Base-by-base conservation (phyloP, 2,113 vertebrate species). In the Neotragus pygmaeus region DNA sequence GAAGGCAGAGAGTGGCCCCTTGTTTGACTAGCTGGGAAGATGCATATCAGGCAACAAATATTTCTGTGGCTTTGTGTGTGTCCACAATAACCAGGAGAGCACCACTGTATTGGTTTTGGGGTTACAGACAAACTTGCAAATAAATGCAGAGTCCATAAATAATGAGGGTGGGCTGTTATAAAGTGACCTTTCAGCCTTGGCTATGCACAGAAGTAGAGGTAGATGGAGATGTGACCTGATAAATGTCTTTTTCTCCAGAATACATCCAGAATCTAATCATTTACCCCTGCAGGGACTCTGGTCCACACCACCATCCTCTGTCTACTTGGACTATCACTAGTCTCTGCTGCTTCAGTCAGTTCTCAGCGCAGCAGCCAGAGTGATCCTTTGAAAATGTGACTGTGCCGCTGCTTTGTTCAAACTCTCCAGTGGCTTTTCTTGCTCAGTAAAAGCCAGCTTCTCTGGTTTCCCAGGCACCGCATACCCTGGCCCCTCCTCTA, bases 321-420 rank as follows among this genome's bases (percentile, higher is more conserved):
- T 83, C 39, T 70, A 7, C 1, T 2, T 6, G 14, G 21, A 1
- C 6, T 2, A 5, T 53, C 17, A 1, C 36, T 13, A 92, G n/a
- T 17, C 43, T 19, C 30, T 36, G 5, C 9, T 47, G 60, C 93
- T 27, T 73, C n/a, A 27, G 28, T 21, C 19, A 1, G 23, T 84
- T 23, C 28, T 51, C 60, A 57, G 19, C 25, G 16, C 33, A 58
- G 82, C 25, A 80, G n/a, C 75, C 55, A 60, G 17, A 81, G 33
- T 3, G 43, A 23, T 14, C 43, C 66, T 91, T 77, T 36, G n/a
- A 43, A 43, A 51, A 51, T 5, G 25, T 39, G 49, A 57, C 7
- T 23, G 73, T 80, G 49, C 15, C 21, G 15, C 47, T 60, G 58
- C 51, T 58, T n/a, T n/a, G 28, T 33, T 85, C 19, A 21, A 57